Base-by-base conservation (phyloP, 2,113 vertebrate genomes). In the Austrofundulus limnaeus region DNA sequence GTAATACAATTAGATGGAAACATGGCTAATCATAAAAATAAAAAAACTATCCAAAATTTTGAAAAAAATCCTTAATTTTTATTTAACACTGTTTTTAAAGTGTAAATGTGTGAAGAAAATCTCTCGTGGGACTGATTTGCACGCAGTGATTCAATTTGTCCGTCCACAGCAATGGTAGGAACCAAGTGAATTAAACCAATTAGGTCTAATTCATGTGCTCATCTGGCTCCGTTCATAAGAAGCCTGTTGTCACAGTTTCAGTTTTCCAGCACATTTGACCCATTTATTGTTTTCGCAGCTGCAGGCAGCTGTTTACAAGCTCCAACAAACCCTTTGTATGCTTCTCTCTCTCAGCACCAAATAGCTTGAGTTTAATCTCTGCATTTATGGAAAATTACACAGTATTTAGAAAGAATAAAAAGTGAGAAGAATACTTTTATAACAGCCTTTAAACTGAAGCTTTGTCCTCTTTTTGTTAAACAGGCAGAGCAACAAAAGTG, bases 401-500 rank as follows among this genome's bases (percentile, higher is more conserved):
- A n/a, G 17, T 20, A 12, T 20, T 19, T 53, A 37, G 11, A n/a
- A 52, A 52, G 17, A 19, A 38, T 23, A 20, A 46, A 46, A 20
- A 20, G 16, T 28, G 17, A 45, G 21, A 34, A 50, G 9, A 73
- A 42, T 17, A 20, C 19, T 11, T 74, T 61, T 77, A 70, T 66
- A 67, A 74, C 46, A 31, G 46, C 38, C 19, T 65, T 55, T 70
- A 13, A 12, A 54, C 19, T 34, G 16, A 20, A 47, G 53, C 61
- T 71, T 53, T 61, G 50, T 68, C 46, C 34, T 54, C 59, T 46
- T 73, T 37, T 42, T 50, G 11, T 52, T 25, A 62, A 59, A 45
- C 23, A 54, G 56, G 16, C 31, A n/a, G 17, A 21, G 47, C 11
- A 61, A 80, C 58, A 69, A 85, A 77, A 70, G 37, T 14, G 24